A percentile compares a stretch with the other conserved stretches of the same genome.
Conservation (phyloP, 2,888 invertebrate species). For the Monopis laevigella region DNA sequence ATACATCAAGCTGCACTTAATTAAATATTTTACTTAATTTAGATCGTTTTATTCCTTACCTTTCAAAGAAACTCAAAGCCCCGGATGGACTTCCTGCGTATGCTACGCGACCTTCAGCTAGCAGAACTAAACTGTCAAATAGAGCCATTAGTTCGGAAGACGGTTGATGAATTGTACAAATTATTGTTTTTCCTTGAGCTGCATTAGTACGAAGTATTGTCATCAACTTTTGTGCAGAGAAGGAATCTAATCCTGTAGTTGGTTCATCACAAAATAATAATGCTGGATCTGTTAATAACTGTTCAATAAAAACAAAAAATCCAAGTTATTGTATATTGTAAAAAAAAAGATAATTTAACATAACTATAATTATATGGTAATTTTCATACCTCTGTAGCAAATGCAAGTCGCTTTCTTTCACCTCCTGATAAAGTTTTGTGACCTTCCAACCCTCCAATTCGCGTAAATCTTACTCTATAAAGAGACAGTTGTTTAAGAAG, state of each 20-base stretch:
- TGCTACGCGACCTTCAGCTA: constrained; percentile 89
- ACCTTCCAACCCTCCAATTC: constrained; percentile 81
- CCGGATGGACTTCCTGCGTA: constrained; percentile 76
- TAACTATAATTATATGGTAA: background rate
- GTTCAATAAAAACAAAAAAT: constrained; percentile 20
- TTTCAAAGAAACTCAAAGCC: constrained; percentile 64
- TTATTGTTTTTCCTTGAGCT: constrained; percentile 81
- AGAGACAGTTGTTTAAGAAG: constrained; percentile 78
- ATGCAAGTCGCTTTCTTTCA: constrained; percentile 90
- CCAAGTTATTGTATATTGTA: background rate
- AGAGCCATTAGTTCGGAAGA: constrained; percentile 86
- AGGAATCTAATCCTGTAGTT: constrained; percentile 93
- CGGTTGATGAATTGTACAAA: constrained; percentile 96
- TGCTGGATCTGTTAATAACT: constrained; percentile 89
- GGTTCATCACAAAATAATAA: constrained; percentile 96
- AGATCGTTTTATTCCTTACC: constrained; percentile 46
- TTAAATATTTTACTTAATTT: background rate
- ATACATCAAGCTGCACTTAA: no score
- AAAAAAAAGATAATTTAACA: background rate
- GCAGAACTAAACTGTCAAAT: constrained; percentile 79
- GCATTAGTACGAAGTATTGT: constrained; percentile 75
- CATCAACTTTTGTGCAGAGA: constrained; percentile 88
- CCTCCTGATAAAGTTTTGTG: constrained; percentile 91
- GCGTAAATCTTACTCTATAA: constrained; percentile 73
- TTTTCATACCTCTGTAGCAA: constrained; percentile 83